A percentile compares a stretch with the other conserved stretches of the same genome.
These are phyloP conservation scores for Graptemys geographica DNA, from an alignment of 2,797 vertebrate species.

Conservation along the genomic window DNA sequence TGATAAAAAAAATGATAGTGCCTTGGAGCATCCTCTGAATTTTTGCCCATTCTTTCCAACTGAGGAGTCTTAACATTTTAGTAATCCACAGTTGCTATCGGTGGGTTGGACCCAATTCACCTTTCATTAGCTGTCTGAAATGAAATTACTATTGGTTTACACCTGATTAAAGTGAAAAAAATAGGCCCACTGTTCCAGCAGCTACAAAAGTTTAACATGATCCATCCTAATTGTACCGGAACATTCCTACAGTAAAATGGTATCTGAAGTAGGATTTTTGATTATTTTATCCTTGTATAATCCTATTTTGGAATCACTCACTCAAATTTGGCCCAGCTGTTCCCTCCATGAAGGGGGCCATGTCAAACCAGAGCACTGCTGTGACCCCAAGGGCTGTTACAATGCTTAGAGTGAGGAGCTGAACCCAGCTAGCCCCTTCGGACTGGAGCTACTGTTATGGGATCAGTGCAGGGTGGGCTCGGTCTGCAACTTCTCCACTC, in stretches of 20 bases:
- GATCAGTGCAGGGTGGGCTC: background rate
- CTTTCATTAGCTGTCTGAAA: background rate
- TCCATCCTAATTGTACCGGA: background rate
- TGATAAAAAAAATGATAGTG: background rate
- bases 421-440: background rate
- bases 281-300: background rate
- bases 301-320: background rate
- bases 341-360: background rate
- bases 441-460: background rate
- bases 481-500: background rate
- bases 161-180: too few relatives aligned
- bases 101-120: background rate
- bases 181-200: background rate
- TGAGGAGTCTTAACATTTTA: background rate
- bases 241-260: background rate
- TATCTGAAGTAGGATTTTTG: background rate
- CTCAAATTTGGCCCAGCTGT: rapidly evolving
- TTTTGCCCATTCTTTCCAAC: background rate
- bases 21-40: background rate
- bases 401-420: background rate
- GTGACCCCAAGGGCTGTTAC: background rate
- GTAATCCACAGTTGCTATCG: background rate
- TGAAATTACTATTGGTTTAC: background rate
- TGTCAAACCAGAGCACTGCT: background rate
- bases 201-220: background rate